Base-by-base conservation (phyloP, 2,113 vertebrate genomes). In the Pterocles burchelli region DNA sequence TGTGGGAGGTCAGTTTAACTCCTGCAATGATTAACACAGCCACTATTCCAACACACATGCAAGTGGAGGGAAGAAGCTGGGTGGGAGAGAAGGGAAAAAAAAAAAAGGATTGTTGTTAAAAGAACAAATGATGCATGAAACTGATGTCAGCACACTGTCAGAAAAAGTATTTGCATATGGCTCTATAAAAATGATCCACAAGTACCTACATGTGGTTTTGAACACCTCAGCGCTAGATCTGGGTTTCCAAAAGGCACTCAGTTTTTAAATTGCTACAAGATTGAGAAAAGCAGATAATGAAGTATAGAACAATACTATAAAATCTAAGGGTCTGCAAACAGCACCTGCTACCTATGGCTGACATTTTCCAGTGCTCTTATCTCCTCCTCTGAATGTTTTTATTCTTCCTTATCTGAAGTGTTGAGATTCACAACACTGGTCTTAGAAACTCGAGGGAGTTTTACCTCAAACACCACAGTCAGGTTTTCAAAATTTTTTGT, bases 1-100 rank as follows among this genome's bases (percentile, higher is more conserved):
- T 89, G 88, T 5, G 33, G 77, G 58, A 71, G 10, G 33, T 1
- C 29, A 20, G 79, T 49, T 81, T 72, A 83, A 89, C 68, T 94
- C 90, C 72, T 52, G 73, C 76, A 74, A 31, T 24, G 7, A 21
- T 28, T 38, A 68, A 46, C 78, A 48, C 79, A 92, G 95, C 94
- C 97, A 96, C 97, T 95, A 65, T 93, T 90, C 90, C 94, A 24
- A 58, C 0, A 2, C 55, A 75, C 85, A 38, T 55, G 55, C 55
- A 90, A 76, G 81, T 8, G 10, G 33, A 52, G 43, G 28, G 59
- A 79, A 85, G 82, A 68, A 66, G 34, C 97, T 97, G 52, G 31
- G 18, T 41, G 34, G 76, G 20, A 74, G 24, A 51, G 14, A 15
- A 41, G 41, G 41, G 13, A 13, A 70, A 59, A 78, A 26, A 78